Base-by-base conservation (phyloP, 92 coral and sea anemone genomes). In the Porites lobata region DNA sequence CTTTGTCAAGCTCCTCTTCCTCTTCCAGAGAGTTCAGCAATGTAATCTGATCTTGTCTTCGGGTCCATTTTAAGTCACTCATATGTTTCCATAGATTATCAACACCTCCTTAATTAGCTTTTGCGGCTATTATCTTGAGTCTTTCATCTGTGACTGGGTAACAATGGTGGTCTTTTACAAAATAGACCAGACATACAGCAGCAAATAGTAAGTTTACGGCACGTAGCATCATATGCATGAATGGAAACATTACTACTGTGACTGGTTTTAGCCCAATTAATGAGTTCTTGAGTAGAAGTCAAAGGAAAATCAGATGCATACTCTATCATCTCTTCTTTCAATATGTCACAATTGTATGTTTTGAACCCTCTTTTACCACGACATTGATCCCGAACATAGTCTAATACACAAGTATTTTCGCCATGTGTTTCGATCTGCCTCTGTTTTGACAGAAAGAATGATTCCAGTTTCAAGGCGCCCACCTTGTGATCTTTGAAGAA, bases 231-330 rank as follows among this genome's bases (percentile, higher is more conserved):
- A 20, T 61, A 90, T 3, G 94, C 89, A 64, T 87, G 94, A 5
- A 91, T 77, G 0, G 77, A 57, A 0, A 91, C 64, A 13, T 91
- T 80, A 0, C 29, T 7, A 77, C 22, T 21, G 22, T 91, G 91
- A 26, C 90, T 71, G 0, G 69, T 50, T 26, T 69, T 87, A 0
- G 82, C 88, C 92, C 94, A 91, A 11, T 78, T 19, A 18, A 82
- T 69, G 11, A 91, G 82, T 71, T 91, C 94, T 50, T 87, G 32
- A 1, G 92, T 91, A 52, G 82, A 75, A 6, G 81, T 70, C 85
- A 69, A 61, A 5, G 69, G 50, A 13, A n/a, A 38, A 9, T 91
- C 69, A 29, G 9, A 1, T 8, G 81, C 89, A 59, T 0, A 83
- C 0, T 21, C 17, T 8, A 81, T 82, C 0, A 91, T 38, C 59